phyloP scores from a whole-genome alignment of 2,113 vertebrate genomes.

The Clinocottus analis region DNA sequence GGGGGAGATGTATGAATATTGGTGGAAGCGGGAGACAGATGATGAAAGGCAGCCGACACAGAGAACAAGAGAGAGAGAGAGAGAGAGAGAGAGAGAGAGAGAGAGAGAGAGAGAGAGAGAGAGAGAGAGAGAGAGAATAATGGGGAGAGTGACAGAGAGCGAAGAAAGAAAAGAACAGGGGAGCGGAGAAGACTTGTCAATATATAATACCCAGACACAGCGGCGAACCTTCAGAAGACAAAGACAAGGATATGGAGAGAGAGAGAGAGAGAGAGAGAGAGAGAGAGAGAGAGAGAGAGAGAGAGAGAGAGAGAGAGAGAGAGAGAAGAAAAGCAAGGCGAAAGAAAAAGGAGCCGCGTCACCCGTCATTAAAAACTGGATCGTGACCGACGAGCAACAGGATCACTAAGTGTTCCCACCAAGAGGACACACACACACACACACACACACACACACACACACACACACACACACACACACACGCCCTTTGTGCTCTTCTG shows the following conservation, averaged over 20 bases:
- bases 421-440: no score
- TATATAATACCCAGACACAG: constrained; percentile 42
- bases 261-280: not conserved
- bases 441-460: no score
- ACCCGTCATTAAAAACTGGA: constrained; percentile 19
- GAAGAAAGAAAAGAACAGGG: constrained; percentile 41
- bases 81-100: constrained; percentile 59
- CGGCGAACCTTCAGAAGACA: constrained; percentile 56
- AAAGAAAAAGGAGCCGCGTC: constrained; percentile 36
- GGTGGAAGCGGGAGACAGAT: constrained; percentile 56
- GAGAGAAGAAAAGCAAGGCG: constrained; percentile 40
- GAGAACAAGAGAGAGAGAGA: constrained; percentile 32
- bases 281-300: constrained; percentile 3
- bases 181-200: constrained; percentile 60
- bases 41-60: constrained; percentile 71
- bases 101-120: constrained; percentile 49
- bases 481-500: constrained; percentile 12
- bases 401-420: constrained; percentile 12
- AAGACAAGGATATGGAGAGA: constrained; percentile 51
- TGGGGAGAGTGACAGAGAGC: constrained; percentile 56
- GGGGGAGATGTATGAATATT: constrained; percentile 39
- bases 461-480: no score
- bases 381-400: constrained; percentile 21
- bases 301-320: not conserved
- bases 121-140: constrained; percentile 57